Evolutionary conservation across 1,140 invertebrate species (phyloP).

Genomic region (Hermetia illucens): DNA sequence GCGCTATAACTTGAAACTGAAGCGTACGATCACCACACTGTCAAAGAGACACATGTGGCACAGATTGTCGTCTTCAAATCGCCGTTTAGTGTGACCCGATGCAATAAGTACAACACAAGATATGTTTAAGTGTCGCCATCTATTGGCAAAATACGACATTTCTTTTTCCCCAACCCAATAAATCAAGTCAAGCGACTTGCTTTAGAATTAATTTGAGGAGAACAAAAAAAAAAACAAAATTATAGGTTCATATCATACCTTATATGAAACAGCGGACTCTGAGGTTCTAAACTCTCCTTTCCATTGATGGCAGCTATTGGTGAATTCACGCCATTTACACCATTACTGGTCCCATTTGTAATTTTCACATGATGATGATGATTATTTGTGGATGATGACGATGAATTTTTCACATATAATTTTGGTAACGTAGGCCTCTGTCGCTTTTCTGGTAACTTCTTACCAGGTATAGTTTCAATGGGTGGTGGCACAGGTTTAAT

Average conservation of each 20-base stretch:
- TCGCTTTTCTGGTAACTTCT: slow-evolving; percentile 48
- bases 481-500: slow-evolving; percentile 74
- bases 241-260: slow-evolving; percentile 13
- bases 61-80: too few species aligned
- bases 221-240: neutral
- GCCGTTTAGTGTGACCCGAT: too few species aligned
- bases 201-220: too few species aligned
- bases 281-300: slow-evolving; percentile 18
- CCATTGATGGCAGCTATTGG: slow-evolving; percentile 8
- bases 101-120: too few species aligned
- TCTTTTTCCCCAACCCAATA: too few species aligned
- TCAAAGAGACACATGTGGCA: too few species aligned
- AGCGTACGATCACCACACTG: too few species aligned
- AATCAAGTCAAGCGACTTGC: too few species aligned
- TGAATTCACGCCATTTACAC: slow-evolving; percentile 14
- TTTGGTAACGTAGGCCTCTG: slow-evolving; percentile 48
- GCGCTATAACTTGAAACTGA: too few species aligned
- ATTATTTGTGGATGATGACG: slow-evolving; percentile 16
- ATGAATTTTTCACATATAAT: slow-evolving; percentile 58
- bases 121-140: too few species aligned
- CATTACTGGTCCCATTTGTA: slow-evolving; percentile 7
- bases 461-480: slow-evolving; percentile 78
- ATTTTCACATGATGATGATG: too few species aligned
- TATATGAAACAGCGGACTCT: slow-evolving; percentile 29
- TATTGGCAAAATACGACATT: too few species aligned